Base-by-base conservation (phyloP, 2,797 vertebrate species). In the Xiphorhynchus erythropygius region DNA sequence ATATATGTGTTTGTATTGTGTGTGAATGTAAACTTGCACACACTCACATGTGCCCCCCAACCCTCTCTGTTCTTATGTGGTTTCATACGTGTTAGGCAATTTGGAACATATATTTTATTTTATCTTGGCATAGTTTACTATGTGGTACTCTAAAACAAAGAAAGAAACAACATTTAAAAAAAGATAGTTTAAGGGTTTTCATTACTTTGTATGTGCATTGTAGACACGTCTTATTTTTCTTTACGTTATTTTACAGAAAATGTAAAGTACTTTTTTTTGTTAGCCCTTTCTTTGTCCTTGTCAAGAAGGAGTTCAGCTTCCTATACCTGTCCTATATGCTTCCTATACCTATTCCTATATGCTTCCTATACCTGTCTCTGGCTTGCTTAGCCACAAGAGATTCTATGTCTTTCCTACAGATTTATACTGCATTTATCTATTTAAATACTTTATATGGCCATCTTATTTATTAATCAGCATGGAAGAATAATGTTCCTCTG, bases 1-100 rank as follows among this genome's bases (percentile, higher is more conserved):
- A 19, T 19, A 10, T 16, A 2, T 9, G 9, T 5, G 2, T n/a
- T 2, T 52, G 11, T 68, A 18, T 6, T 5, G 2, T 28, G 1
- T 44, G 22, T 68, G 6, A 37, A 16, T 68, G 5, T 62, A 28
- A 2, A 44, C 5, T 14, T 1, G 4, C 3, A 35, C 2, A 17
- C 3, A 10, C 19, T 18, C 23, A 41, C 6, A 10, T 5, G 3
- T 44, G 15, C 2, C 8, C 11, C 30, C 8, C 2, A 2, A 22
- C 10, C 4, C 14, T 53, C 13, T 32, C 52, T 52, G 13, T 7
- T 55, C 18, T 69, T 21, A 7, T 0, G 7, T 35, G 23, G 10
- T 79, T 64, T 69, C 23, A 25, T 23, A 53, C 9, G 8, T 41
- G 5, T 28, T 33, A 56, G 27, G 17, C 2, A n/a, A 44, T 46